Base-by-base conservation (phyloP, 2,888 invertebrate genomes). In the Salticus scenicus region DNA sequence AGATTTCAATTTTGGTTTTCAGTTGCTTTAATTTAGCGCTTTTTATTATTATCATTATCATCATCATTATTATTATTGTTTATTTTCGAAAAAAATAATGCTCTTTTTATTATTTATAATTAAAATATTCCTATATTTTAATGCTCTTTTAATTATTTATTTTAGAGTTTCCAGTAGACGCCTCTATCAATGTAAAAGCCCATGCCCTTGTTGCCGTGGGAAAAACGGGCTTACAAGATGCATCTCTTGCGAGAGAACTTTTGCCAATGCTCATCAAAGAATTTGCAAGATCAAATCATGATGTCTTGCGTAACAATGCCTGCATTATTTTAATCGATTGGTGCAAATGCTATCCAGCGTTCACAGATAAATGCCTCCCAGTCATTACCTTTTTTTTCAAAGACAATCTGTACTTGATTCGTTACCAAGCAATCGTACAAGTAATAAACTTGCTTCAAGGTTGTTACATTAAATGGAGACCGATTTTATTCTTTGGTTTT, bases 371-470 rank as follows among this genome's bases (percentile, higher is more conserved):
- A 20, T 93, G 94, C 89, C 91, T 95, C 88, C 92, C 92, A 12
- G 92, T 93, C 51, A 93, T 95, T 91, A 94, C 94, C 89, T 91
- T 93, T n/a, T 94, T 95, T 90, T 92, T 96, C 90, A 93, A 93
- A 87, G 92, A 93, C 80, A 90, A 92, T 0, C 92, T 93, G 88
- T 90, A 92, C 0, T 90, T 92, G 66, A 93, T 96, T 71, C 93
- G 95, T n/a, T 93, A 94, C 85, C 93, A 93, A 76, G 94, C 95
- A 14, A 92, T 95, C 47, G 93, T 94, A 24, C 92, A 94, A 31
- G 92, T 96, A 84, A 94, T 95, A 0, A 93, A 93, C 27, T 92
- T 96, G 24, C 92, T 95, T 80, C 93, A 95, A 88, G 94, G 94
- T 89, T 95, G 95, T 74, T 95, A 92, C 90, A 92, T 96, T 88